Base-by-base conservation (phyloP, 2,888 invertebrate species). In the Drosophila phalerata region DNA sequence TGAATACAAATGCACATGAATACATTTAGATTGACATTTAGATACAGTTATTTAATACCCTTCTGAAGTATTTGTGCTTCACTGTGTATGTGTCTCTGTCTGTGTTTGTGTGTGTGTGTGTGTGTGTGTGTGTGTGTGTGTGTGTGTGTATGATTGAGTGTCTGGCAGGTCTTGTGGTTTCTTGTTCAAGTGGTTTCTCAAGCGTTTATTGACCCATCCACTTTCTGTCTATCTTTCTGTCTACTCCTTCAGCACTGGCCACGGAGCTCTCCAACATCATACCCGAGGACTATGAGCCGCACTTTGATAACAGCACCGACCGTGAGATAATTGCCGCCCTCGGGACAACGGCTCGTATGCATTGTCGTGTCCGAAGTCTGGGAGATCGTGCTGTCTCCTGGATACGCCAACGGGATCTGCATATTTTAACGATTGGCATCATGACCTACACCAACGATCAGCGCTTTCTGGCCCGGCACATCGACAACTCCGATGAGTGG, bases 221-320 rank as follows among this genome's bases (percentile, higher is more conserved):
- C 58, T 60, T 15, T n/a, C 48, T 48, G 13, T 48, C 49, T 49
- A 19, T 38, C 25, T 52, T 11, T 38, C 13, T 42, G 30, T 60
- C 52, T 42, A 3, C 38, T 40, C 2, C 15, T n/a, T 2, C 56
- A 77, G 88, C 86, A 25, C 69, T 67, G 37, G 84, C 89, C 63
- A 69, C 65, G 47, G 90, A 90, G 57, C 83, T 90, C 40, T 90
- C 91, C 69, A 92, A 92, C 43, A 67, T 89, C 5, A 90, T 91
- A 56, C 70, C 91, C 51, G 92, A 90, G 56, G 85, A 81, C 19
- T 65, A 71, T 32, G 90, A 96, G 91, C 97, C 97, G 30, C 96
- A 96, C 93, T 97, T 97, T 93, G 97, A 97, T 93, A 97, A 97
- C 93, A 95, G 95, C 90, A 96, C 97, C 76, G 95, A 95, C 91